Base-by-base conservation (phyloP, 2,888 invertebrate genomes). In the Tineola bisselliella region DNA sequence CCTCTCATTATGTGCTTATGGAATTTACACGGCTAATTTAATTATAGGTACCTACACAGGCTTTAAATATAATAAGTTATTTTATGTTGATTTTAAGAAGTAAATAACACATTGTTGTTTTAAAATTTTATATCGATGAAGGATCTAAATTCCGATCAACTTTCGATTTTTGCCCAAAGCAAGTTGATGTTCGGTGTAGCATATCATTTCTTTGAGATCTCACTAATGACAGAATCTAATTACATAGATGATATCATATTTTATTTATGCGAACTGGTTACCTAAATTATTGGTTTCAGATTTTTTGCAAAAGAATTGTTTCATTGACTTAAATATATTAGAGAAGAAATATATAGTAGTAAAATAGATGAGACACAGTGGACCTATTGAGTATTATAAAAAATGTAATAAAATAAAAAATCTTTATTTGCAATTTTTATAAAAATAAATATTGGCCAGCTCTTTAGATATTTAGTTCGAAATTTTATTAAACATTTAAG, bases 181-280 rank as follows among this genome's bases (percentile, higher is more conserved):
- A 54, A 54, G 25, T 18, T 54, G 15, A 48, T 8, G 48, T 48
- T 25, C 6, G 25, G 25, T 25, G 25, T 4, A 25, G 25, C n/a
- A 25, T 54, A 25, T 54, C 54, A 5, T 25, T 54, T 10, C 11
- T 54, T 54, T 12, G n/a, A 18, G 8, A 54, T 54, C 54, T 54
- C 18, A 54, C 54, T 18, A 25, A 54, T 25, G 54, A 25, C 19
- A 54, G 54, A 54, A 54, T 54, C 54, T 54, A 54, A 54, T 54
- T 54, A 54, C 25, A 6, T 54, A 54, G 25, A 54, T 25, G 25
- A 54, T 25, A 54, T 54, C 54, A 25, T 25, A 48, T 48, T 48
- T 48, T 48, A 48, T 48, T 48, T 48, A 38, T 38, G 48, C 17
- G 48, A 48, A 54, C 54, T 54, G 54, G 54, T 54, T 25, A 18